These are phyloP conservation scores for Forbesichthys papilliferus DNA, from an alignment of 2,113 vertebrate species.

Conservation along the genomic window DNA sequence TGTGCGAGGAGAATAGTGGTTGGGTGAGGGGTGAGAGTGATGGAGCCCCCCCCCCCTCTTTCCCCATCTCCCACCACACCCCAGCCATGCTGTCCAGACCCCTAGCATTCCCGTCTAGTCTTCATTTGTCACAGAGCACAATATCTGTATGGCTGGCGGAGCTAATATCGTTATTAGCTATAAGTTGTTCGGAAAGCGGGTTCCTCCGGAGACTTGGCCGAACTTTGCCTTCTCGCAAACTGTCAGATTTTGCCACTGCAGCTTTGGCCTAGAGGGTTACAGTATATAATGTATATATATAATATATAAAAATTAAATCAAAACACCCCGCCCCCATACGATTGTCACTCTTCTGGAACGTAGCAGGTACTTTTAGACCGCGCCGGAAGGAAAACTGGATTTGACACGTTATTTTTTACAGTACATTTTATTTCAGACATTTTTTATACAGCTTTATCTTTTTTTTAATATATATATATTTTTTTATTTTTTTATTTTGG, in stretches of 20 bases:
- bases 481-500: background rate
- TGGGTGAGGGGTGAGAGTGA: background rate
- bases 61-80: conserved; percentile 45
- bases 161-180: conserved; percentile 60
- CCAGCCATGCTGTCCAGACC: conserved; percentile 37
- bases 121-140: conserved; percentile 69
- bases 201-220: conserved; percentile 62
- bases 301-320: background rate
- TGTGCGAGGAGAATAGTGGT: background rate
- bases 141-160: conserved; percentile 73
- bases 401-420: too few relatives aligned
- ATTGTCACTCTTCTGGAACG: too few relatives aligned
- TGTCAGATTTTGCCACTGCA: conserved; percentile 54
- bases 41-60: conserved; percentile 48
- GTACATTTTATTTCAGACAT: too few relatives aligned
- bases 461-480: too few relatives aligned
- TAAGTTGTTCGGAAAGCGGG: conserved; percentile 48
- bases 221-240: conserved; percentile 46
- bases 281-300: conserved; percentile 59
- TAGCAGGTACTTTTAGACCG: too few relatives aligned
- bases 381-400: too few relatives aligned
- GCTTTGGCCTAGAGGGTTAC: conserved; percentile 27
- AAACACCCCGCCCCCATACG: background rate
- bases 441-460: too few relatives aligned
- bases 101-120: conserved; percentile 36